phyloP scores from a whole-genome alignment of 2,113 vertebrate species.

The Poecile atricapillus region DNA sequence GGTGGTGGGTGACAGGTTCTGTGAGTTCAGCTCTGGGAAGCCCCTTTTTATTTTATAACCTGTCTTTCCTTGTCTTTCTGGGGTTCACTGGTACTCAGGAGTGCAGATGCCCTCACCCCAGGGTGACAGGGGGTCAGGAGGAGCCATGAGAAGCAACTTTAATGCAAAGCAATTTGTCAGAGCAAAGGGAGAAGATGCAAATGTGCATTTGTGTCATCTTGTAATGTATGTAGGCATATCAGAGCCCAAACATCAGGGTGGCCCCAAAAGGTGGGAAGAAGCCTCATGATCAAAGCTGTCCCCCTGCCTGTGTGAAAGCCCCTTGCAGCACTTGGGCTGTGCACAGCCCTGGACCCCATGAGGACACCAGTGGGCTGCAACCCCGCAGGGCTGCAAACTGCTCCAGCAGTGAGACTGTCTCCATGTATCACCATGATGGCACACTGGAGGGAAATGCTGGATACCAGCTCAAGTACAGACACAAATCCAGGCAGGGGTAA shows the following conservation, averaged over 20 bases:
- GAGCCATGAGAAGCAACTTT: background rate
- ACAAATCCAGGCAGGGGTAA: background rate
- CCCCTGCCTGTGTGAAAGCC: background rate
- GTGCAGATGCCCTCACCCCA: background rate
- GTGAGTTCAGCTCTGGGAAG: background rate
- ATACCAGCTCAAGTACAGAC: background rate
- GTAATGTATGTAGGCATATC: background rate
- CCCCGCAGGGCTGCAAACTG: background rate
- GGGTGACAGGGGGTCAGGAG: background rate
- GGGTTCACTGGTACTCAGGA: background rate
- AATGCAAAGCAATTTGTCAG: background rate
- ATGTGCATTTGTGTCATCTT: background rate
- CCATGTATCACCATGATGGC: fast-evolving
- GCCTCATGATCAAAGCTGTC: background rate
- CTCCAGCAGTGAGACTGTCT: background rate
- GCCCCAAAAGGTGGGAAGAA: background rate
- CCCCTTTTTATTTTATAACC: background rate
- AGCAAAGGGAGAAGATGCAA: background rate
- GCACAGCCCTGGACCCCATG: background rate
- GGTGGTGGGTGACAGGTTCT: background rate
- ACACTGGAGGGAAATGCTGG: background rate
- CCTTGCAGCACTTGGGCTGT: background rate
- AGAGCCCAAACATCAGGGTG: background rate
- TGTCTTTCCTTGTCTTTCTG: background rate
- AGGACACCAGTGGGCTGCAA: background rate